Evolutionary conservation across 2,797 vertebrate species (phyloP).

Genomic region (Alectoris magna): DNA sequence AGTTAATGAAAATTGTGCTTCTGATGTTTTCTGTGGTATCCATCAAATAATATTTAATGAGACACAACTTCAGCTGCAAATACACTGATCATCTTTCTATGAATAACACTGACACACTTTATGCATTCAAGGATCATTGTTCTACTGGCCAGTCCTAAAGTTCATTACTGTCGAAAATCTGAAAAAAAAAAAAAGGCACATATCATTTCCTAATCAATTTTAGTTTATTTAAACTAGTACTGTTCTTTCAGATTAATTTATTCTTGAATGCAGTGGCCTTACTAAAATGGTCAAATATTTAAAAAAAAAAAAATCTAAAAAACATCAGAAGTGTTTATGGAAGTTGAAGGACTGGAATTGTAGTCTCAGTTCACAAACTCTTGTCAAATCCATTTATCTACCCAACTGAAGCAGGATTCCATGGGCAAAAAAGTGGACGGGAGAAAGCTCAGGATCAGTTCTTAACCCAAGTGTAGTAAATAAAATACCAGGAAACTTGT

Average conservation of each 20-base stretch:
- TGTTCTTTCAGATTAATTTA: background rate
- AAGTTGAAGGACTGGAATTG: background rate
- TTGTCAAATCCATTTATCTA: background rate
- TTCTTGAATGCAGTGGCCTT: background rate
- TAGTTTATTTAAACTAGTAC: background rate
- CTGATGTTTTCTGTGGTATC: background rate
- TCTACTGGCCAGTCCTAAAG: background rate
- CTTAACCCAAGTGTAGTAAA: constrained; percentile 11
- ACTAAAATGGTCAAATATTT: background rate
- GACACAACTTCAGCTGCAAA: background rate
- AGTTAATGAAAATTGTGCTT: background rate
- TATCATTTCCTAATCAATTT: background rate
- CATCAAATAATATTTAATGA: background rate
- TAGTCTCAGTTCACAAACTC: background rate
- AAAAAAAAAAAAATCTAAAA: background rate
- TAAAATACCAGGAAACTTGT: constrained; percentile 43
- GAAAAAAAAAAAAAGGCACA: background rate
- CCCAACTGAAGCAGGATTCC: background rate
- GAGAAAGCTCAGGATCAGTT: background rate
- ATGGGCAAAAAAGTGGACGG: background rate
- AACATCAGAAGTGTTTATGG: background rate
- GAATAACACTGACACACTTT: background rate
- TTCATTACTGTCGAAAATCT: background rate
- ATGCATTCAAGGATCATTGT: background rate
- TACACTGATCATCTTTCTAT: background rate